A percentile compares a stretch with the other conserved stretches of the same genome.
phyloP scores from a whole-genome alignment of 2,113 vertebrate species.

The Rhegmatorhina hoffmannsi region DNA sequence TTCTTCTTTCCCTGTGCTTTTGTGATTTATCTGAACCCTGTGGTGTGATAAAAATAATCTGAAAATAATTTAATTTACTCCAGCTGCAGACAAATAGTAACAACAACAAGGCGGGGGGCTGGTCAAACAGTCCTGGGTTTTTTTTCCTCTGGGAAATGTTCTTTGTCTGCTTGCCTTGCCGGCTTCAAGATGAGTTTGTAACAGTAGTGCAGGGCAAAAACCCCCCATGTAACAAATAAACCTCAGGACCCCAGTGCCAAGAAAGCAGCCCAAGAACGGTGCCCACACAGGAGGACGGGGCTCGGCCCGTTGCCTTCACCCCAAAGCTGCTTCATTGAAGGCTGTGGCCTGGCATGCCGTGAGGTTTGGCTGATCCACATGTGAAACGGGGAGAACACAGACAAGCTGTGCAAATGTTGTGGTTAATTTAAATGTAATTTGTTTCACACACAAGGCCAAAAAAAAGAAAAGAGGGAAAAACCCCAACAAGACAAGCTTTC shows the following conservation, averaged over 20 bases:
- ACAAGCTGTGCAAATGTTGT: background rate
- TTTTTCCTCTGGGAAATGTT: background rate
- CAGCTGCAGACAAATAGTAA: background rate
- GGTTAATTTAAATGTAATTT: background rate
- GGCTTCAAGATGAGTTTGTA: background rate
- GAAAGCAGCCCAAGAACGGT: accelerated
- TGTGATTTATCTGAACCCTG: background rate
- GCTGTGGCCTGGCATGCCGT: background rate
- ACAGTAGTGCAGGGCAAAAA: background rate
- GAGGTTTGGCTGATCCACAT: background rate
- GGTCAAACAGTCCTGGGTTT: background rate
- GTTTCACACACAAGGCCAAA: background rate
- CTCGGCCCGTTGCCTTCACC: too few relatives aligned
- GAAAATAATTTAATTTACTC: background rate
- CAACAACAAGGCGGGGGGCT: background rate
- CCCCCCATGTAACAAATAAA: background rate
- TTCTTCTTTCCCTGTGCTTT: background rate
- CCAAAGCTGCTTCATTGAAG: background rate
- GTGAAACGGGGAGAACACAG: background rate
- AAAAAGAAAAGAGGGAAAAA: background rate
- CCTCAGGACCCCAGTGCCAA: accelerated
- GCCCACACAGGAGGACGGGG: accelerated
- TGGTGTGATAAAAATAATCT: background rate
- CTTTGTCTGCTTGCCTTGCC: background rate
- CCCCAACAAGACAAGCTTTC: background rate